phyloP scores from a whole-genome alignment of 2,888 invertebrate genomes.

The Dryobota labecula region DNA sequence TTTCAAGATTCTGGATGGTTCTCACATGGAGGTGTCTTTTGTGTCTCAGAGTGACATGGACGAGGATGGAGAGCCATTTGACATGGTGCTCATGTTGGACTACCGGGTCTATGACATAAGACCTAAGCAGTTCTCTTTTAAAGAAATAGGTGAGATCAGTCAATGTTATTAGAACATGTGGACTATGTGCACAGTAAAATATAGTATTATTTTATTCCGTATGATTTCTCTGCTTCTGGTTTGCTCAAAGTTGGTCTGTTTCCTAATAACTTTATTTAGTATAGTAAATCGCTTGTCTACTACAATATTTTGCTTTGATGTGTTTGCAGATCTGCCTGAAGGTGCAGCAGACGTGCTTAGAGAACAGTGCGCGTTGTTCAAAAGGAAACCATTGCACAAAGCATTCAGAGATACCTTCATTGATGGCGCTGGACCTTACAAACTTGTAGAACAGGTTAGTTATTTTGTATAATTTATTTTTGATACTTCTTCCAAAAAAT shows the following conservation, averaged over 20 bases:
- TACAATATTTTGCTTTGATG: no score
- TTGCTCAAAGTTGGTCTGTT: no score
- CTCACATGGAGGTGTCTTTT: constrained; percentile 81
- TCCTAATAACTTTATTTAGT: no score
- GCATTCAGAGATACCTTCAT: constrained; percentile 83
- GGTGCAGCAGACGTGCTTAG: constrained; percentile 71
- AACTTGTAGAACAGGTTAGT: constrained; percentile 77
- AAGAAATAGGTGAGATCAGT: constrained; percentile 72
- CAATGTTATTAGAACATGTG: no score
- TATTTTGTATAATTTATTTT: neutral
- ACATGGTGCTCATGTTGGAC: constrained; percentile 76
- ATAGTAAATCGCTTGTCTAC: no score
- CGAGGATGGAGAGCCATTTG: constrained; percentile 72
- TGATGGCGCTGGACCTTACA: constrained; percentile 77
- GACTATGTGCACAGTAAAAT: no score
- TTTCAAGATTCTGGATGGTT: constrained; percentile 81
- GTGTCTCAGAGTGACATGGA: constrained; percentile 70
- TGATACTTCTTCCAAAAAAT: neutral
- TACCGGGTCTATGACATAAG: constrained; percentile 82
- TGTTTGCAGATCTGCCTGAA: constrained; percentile 76
- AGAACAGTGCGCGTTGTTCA: constrained; percentile 79
- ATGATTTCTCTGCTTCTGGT: no score
- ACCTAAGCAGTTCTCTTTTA: constrained; percentile 78
- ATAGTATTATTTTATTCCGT: no score
- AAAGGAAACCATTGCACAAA: constrained; percentile 76